Conservation (phyloP, 2,888 invertebrate genomes). For the Saturnia pavonia region DNA sequence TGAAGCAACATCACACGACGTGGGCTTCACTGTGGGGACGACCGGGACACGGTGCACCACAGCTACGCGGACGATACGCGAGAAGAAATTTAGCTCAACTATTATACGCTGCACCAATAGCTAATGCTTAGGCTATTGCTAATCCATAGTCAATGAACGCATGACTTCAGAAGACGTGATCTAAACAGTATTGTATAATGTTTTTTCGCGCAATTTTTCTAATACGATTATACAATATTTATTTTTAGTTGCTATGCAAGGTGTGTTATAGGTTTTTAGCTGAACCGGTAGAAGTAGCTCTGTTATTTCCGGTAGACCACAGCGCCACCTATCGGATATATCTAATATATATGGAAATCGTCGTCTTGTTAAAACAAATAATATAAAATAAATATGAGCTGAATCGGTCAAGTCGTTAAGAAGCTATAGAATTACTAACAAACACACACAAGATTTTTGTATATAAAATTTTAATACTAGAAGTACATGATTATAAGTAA, state of each 20-base stretch:
- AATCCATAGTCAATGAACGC: constrained; percentile 11
- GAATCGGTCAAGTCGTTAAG: too few relatives aligned
- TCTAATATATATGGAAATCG: too few relatives aligned
- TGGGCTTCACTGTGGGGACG: constrained; percentile 91
- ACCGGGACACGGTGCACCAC: constrained; percentile 85
- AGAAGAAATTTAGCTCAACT: constrained; percentile 68
- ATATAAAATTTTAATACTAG: too few relatives aligned
- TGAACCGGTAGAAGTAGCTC: too few relatives aligned
- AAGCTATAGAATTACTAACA: too few relatives aligned
- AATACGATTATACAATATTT: neutral
- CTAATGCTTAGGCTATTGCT: constrained; percentile 30
- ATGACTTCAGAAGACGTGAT: constrained; percentile 9
- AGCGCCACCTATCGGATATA: too few relatives aligned
- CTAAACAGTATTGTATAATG: neutral
- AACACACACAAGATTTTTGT: too few relatives aligned
- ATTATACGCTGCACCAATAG: constrained; percentile 58
- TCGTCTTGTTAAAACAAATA: too few relatives aligned
- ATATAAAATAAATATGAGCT: too few relatives aligned
- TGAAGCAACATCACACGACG: constrained; percentile 87
- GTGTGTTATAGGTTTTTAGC: neutral
- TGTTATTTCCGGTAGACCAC: too few relatives aligned
- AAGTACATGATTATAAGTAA: too few relatives aligned
- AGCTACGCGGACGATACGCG: constrained; percentile 74
- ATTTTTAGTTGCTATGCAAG: neutral
- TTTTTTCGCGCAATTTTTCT: neutral